Conservation (phyloP, 2,113 vertebrate species). For the Struthio camelus region DNA sequence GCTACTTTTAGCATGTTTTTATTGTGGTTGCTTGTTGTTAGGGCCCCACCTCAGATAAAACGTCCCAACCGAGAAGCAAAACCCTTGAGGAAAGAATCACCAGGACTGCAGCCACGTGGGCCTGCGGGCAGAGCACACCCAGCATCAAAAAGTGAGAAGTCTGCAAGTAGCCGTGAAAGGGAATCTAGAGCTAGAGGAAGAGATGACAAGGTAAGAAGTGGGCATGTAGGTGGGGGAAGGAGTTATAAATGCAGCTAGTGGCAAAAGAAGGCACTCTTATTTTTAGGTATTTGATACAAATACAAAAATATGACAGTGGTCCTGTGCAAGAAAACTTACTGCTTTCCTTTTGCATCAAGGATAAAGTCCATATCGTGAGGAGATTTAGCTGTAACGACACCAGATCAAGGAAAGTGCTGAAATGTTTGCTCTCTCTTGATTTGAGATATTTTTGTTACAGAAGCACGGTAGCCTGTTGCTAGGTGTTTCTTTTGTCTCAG, state of each 20-base stretch:
- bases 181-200: constrained; percentile 79
- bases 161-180: constrained; percentile 74
- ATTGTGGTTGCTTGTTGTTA: constrained; percentile 58
- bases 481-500: not conserved
- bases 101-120: constrained; percentile 84
- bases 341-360: not conserved
- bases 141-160: constrained; percentile 80
- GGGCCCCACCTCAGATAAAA: constrained; percentile 84
- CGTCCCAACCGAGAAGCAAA: constrained; percentile 85
- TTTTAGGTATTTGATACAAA: not conserved
- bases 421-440: not conserved
- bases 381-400: not conserved
- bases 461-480: not conserved
- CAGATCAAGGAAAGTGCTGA: not conserved
- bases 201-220: constrained; percentile 87
- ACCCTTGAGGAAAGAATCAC: constrained; percentile 86
- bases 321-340: not conserved
- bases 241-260: not conserved
- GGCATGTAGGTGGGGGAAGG: not conserved
- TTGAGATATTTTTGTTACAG: not conserved
- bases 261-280: not conserved
- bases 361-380: not conserved
- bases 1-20: not conserved
- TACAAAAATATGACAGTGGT: not conserved
- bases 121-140: constrained; percentile 78